phyloP scores from a whole-genome alignment of 2,797 vertebrate genomes.

The Gouania willdenowi region DNA sequence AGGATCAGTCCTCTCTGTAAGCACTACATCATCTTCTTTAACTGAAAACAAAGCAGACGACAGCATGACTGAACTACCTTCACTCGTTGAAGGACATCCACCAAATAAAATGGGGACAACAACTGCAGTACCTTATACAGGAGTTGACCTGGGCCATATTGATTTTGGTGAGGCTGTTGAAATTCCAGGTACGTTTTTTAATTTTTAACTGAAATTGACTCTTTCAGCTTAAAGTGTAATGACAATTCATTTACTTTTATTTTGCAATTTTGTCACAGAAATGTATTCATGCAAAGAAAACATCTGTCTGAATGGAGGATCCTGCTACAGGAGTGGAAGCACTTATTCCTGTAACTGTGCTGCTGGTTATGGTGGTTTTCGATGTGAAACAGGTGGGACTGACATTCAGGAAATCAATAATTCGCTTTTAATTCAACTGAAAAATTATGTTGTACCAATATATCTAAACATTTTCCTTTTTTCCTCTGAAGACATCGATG shows the following conservation, averaged over 20 bases:
- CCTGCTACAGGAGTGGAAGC: slow-evolving; percentile 80
- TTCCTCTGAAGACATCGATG: slow-evolving; percentile 84
- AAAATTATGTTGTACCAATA: no score
- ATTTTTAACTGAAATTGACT: neutral
- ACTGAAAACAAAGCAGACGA: slow-evolving; percentile 5
- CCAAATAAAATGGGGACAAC: slow-evolving; percentile 16
- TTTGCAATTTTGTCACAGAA: slow-evolving; percentile 57
- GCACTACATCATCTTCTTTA: slow-evolving; percentile 12
- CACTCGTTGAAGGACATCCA: slow-evolving; percentile 13
- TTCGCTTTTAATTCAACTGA: no score
- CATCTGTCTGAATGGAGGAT: slow-evolving; percentile 87
- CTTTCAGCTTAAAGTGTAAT: neutral
- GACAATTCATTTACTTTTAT: neutral
- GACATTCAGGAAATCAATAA: no score
- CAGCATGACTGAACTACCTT: slow-evolving; percentile 1
- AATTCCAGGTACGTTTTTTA: slow-evolving; percentile 64
- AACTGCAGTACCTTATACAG: slow-evolving; percentile 11
- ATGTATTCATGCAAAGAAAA: slow-evolving; percentile 80
- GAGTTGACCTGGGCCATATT: slow-evolving; percentile 38
- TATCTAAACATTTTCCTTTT: no score
- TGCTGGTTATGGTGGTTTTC: slow-evolving; percentile 87
- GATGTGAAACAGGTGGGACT: slow-evolving; percentile 90
- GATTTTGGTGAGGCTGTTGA: slow-evolving; percentile 67
- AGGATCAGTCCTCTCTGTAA: neutral
- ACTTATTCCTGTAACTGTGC: slow-evolving; percentile 84